A percentile compares a stretch with the other conserved stretches of the same genome.
Evolutionary conservation across 2,113 vertebrate genomes (phyloP).

Genomic region (Elanoides forficatus): DNA sequence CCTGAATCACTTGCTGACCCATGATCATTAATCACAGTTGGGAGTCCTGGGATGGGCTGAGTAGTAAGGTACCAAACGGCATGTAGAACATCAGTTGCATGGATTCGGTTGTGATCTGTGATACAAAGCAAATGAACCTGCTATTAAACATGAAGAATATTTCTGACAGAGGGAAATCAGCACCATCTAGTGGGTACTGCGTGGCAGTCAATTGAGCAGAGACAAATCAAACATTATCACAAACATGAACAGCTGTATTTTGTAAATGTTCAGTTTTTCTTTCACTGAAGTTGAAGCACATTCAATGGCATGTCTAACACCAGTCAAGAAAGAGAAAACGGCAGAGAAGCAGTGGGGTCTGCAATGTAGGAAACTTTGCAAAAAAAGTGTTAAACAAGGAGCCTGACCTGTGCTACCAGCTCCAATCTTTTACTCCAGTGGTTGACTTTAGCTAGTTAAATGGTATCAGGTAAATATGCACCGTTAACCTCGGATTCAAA

Average conservation of each 20-base stretch:
- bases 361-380: neutral
- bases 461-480: neutral
- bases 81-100: constrained; percentile 97
- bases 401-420: neutral
- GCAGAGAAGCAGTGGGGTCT: neutral
- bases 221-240: neutral
- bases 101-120: constrained; percentile 96
- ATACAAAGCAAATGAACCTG: neutral
- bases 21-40: constrained; percentile 83
- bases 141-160: neutral
- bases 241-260: neutral
- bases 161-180: neutral
- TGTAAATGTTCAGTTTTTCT: neutral
- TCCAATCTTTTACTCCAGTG: neutral
- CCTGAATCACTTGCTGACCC: constrained; percentile 91
- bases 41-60: constrained; percentile 90
- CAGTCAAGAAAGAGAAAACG: neutral
- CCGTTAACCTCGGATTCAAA: neutral
- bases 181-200: constrained; percentile 68
- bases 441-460: neutral
- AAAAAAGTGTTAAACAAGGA: neutral
- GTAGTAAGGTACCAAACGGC: constrained; percentile 98
- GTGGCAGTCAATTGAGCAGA: neutral
- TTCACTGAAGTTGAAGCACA: neutral
- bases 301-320: neutral